phyloP scores from a whole-genome alignment of 2,888 invertebrate genomes.

The Bombyx huttoni region DNA sequence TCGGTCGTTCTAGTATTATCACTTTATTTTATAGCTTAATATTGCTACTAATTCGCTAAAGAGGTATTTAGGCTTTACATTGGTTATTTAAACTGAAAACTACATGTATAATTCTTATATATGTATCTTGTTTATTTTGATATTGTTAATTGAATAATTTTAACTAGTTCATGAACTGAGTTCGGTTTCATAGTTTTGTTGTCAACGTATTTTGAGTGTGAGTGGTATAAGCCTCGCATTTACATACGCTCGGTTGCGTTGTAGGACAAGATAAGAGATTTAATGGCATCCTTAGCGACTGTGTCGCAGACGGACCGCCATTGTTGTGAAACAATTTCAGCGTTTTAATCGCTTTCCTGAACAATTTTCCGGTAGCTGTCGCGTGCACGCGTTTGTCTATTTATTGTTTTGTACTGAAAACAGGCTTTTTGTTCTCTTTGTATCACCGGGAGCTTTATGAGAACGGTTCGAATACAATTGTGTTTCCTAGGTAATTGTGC shows the following conservation, averaged over 20 bases:
- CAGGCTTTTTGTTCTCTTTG: slow-evolving; percentile 21
- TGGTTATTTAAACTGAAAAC: no score
- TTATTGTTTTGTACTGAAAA: slow-evolving; percentile 27
- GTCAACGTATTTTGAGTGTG: neutral
- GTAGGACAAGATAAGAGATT: slow-evolving; percentile 28
- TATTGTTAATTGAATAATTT: no score
- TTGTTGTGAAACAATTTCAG: slow-evolving; percentile 45
- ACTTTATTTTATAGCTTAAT: no score
- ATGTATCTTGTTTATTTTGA: no score
- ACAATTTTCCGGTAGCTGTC: slow-evolving; percentile 38
- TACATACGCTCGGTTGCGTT: slow-evolving; percentile 6
- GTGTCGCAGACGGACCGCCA: slow-evolving; percentile 24
- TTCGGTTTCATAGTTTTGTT: no score
- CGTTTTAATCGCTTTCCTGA: slow-evolving; percentile 39
- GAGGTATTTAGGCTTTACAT: no score
- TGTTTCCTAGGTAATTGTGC: slow-evolving; percentile 10
- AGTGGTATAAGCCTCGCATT: neutral
- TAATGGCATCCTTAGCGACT: slow-evolving; percentile 28
- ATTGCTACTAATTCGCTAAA: no score
- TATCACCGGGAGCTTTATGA: slow-evolving; percentile 16
- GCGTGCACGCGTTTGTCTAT: slow-evolving; percentile 24
- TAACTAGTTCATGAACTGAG: no score
- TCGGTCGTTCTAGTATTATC: no score
- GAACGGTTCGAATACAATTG: slow-evolving; percentile 15
- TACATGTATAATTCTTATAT: no score